Evolutionary conservation across 2,888 invertebrate species (phyloP), one percentile per base, ranked within the genome.

Genomic region (Physocephala rufipes): DNA sequence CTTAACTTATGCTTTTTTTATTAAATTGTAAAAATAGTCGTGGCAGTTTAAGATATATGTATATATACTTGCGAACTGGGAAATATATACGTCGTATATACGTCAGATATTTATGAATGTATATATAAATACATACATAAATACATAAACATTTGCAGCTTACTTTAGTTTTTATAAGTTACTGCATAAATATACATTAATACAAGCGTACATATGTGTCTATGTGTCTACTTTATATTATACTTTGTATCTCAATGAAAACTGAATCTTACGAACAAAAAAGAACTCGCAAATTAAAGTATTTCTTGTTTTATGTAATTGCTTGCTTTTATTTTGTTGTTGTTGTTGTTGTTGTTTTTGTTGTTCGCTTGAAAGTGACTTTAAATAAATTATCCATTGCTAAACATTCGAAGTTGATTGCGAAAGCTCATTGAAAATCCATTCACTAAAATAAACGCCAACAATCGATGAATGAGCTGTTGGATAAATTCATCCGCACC

Each of bases 331-430:
- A 49, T 28, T 19, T 53, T 28, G n/a, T 66, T 1, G 19, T 36
- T 58, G 24, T 45, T 67, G 5, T 24, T 67, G 58, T 26, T 26
- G 26, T 12, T 21, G 58, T 21, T 58, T 36, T 16, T 70, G 36
- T 36, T 9, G 36, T 36, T 9, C 36, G 5, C 9, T 36, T 36
- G 36, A 36, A 36, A 36, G 36, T 7, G 45, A 64, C 28, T 63
- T 36, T 64, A 70, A 49, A 62, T 30, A 66, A 78, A 80, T 82
- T 82, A 82, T 71, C 82, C 82, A 76, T 80, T 76, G 71, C 78
- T 75, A 70, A 81, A 74, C 36, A 79, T 79, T 55, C 77, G 79
- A 26, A 78, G 77, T 67, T 73, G 75, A 73, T 79, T 80, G 55
- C 72, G 74, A 74, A 80, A 74, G 78, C 71, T 61, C 74, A 78